Conservation (phyloP, 2,888 invertebrate species). For the Prosopocoilus inquinatus region DNA sequence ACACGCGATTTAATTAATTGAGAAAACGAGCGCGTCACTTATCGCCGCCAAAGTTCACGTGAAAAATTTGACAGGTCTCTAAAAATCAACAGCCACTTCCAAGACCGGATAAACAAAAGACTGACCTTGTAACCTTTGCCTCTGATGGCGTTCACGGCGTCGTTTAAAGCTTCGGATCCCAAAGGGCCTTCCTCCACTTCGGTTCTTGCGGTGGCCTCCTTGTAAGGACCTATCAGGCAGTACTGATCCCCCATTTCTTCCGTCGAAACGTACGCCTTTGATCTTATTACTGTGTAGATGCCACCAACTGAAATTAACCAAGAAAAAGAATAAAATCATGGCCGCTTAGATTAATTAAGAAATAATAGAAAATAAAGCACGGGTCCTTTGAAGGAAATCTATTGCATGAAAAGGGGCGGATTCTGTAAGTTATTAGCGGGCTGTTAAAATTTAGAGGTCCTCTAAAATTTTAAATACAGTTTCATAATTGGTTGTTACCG, state of each 20-base stretch:
- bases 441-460: too few relatives aligned
- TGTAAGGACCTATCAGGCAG: conserved; percentile 92
- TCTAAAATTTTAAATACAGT: too few relatives aligned
- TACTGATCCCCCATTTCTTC: conserved; percentile 99
- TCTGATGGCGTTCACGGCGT: conserved; percentile 75
- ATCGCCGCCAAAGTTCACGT: too few relatives aligned
- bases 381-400: too few relatives aligned
- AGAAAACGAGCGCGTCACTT: too few relatives aligned
- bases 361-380: too few relatives aligned
- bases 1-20: too few relatives aligned
- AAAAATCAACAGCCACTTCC: too few relatives aligned
- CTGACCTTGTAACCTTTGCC: conserved; percentile 83
- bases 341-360: not conserved
- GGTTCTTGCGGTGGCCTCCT: conserved; percentile 87
- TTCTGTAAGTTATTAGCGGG: too few relatives aligned
- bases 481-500: too few relatives aligned
- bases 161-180: conserved; percentile 67
- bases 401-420: too few relatives aligned
- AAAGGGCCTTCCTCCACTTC: conserved; percentile 95
- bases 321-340: not conserved
- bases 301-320: conserved; percentile 86
- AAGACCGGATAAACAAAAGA: not conserved
- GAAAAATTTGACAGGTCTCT: too few relatives aligned
- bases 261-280: conserved; percentile 94
- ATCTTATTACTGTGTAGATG: conserved; percentile 97